A percentile compares a stretch with the other conserved stretches of the same genome.
Evolutionary conservation across 2,888 invertebrate genomes (phyloP).

Genomic region (Pedicia rivosa): DNA sequence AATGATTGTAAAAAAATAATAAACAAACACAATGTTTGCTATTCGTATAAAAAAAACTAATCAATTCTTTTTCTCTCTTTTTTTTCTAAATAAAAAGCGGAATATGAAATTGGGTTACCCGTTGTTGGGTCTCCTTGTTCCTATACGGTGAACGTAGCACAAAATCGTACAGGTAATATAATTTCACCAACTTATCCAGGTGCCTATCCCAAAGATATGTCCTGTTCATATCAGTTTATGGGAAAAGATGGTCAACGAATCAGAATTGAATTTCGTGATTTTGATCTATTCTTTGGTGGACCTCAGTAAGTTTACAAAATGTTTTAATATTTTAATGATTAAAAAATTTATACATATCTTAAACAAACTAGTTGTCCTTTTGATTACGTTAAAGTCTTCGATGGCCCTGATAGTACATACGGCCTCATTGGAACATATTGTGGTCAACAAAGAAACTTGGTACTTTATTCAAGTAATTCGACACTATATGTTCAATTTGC

Average conservation of each 20-base stretch:
- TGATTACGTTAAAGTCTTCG: slow-evolving; percentile 94
- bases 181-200: slow-evolving; percentile 98
- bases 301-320: slow-evolving; percentile 67
- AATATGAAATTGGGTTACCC: slow-evolving; percentile 83
- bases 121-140: slow-evolving; percentile 77
- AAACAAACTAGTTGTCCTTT: slow-evolving; percentile 82
- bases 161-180: slow-evolving; percentile 59
- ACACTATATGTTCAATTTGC: slow-evolving; percentile 81
- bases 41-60: neutral
- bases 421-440: slow-evolving; percentile 93
- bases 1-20: slow-evolving; percentile 66
- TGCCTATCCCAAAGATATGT: slow-evolving; percentile 92
- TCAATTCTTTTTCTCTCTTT: slow-evolving; percentile 1
- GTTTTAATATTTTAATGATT: neutral
- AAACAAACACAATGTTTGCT: neutral
- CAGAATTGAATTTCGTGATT: slow-evolving; percentile 90
- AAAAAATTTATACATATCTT: slow-evolving; percentile 1
- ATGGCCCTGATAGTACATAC: slow-evolving; percentile 77
- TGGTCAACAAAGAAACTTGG: slow-evolving; percentile 91
- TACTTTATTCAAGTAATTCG: slow-evolving; percentile 86
- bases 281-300: slow-evolving; percentile 96
- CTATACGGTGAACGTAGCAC: slow-evolving; percentile 46
- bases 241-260: slow-evolving; percentile 83
- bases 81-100: slow-evolving; percentile 40
- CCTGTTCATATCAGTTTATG: slow-evolving; percentile 84